A percentile compares a stretch with the other conserved stretches of the same genome.
Conservation (phyloP, 1,140 invertebrate genomes). For the Leptinotarsa undecemlineata region DNA sequence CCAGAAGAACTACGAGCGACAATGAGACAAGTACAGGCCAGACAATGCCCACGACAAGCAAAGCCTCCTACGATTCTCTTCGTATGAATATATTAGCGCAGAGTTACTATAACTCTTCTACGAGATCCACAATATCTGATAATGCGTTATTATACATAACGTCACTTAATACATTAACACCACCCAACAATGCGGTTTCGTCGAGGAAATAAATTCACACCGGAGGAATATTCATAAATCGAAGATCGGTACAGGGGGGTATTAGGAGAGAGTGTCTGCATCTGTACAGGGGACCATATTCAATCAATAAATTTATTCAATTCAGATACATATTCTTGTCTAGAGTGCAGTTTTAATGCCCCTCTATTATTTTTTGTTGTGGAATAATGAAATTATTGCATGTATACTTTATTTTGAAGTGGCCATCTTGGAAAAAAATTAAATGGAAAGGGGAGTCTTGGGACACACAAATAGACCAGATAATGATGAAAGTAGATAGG, state of each 20-base stretch:
- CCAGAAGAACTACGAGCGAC: slow-evolving; percentile 28
- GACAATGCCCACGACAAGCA: slow-evolving; percentile 30
- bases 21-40: slow-evolving; percentile 28
- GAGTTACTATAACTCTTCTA: slow-evolving; percentile 26
- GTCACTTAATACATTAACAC: slow-evolving; percentile 26
- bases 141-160: slow-evolving; percentile 27
- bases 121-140: slow-evolving; percentile 26
- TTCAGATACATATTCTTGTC: too few relatives aligned
- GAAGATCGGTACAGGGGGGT: background rate
- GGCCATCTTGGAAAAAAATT: too few relatives aligned
- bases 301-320: too few relatives aligned
- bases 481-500: too few relatives aligned
- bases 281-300: background rate
- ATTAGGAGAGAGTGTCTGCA: background rate
- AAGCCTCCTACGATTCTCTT: slow-evolving; percentile 28
- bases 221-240: background rate
- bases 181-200: slow-evolving; percentile 21
- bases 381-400: too few relatives aligned
- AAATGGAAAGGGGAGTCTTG: too few relatives aligned
- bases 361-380: too few relatives aligned
- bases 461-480: too few relatives aligned
- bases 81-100: slow-evolving; percentile 28
- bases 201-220: slow-evolving; percentile 17
- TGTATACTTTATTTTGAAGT: too few relatives aligned
- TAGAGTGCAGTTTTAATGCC: too few relatives aligned